Evolutionary conservation across 2,888 invertebrate genomes (phyloP), one percentile per base, ranked within the genome.

Genomic region (Trachelus tabidus): DNA sequence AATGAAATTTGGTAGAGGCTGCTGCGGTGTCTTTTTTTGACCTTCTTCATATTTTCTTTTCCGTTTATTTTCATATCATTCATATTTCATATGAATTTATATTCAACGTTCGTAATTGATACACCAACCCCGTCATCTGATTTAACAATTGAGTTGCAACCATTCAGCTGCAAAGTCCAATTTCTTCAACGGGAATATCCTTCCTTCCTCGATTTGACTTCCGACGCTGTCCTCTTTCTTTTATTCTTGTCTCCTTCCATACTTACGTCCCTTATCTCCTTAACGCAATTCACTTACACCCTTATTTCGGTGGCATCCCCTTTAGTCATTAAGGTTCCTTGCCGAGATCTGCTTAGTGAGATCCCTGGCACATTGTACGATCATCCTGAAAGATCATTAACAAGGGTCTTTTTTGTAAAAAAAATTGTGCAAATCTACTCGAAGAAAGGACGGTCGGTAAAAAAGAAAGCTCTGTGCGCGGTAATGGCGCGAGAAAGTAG

Each of bases 21-120:
- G 40, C 40, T 40, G 15, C 0, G 40, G 1, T 1, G 15, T 1
- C 6, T 40, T 0, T 0, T 15, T 15, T 15, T 15, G 4, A 1
- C 4, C 12, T 9, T 33, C n/a, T 15, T 31, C 71, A 1, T 15
- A 6, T 11, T n/a, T n/a, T 71, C 30, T 15, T 11, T 0, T 9
- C 9, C 12, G 12, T 9, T 69, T 9, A 15, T 1, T 6, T 33
- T n/a, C 15, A 15, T 12, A 12, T 37, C 15, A 4, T 15, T 4
- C 12, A n/a, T n/a, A n/a, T n/a, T n/a, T n/a, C n/a, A n/a, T n/a
- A 75, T 73, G 73, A 78, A 78, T 75, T 75, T 78, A 75, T 75
- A 78, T 75, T 37, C 40, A 34, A 78, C 73, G 68, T 31, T 75
- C 71, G 73, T 75, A 78, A 73, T 78, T 69, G 75, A 4, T 40